phyloP scores from a whole-genome alignment of 2,797 vertebrate species.

The Enteromius treurensis region DNA sequence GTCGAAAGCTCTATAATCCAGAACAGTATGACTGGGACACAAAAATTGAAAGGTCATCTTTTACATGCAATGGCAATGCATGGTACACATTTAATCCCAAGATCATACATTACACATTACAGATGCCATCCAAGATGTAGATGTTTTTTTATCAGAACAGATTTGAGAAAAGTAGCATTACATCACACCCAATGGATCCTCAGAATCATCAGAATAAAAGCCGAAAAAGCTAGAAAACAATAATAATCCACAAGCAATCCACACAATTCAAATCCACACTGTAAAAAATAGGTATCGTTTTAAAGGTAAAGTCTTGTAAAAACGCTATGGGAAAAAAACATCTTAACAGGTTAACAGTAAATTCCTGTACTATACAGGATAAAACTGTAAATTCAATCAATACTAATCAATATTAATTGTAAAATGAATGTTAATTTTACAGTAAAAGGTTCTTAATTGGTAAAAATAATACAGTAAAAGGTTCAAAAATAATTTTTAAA shows the following conservation, averaged over 20 bases:
- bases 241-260: not conserved
- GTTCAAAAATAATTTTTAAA: too few relatives aligned
- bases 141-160: not conserved
- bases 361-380: too few relatives aligned
- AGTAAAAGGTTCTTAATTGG: too few relatives aligned
- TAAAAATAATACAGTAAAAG: too few relatives aligned
- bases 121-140: not conserved
- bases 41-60: not conserved
- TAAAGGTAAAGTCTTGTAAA: too few relatives aligned
- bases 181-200: not conserved
- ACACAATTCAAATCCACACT: too few relatives aligned
- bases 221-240: not conserved
- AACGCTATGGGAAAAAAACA: too few relatives aligned
- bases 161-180: not conserved
- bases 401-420: too few relatives aligned
- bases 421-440: too few relatives aligned
- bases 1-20: not conserved
- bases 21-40: not conserved
- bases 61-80: not conserved
- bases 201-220: not conserved
- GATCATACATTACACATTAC: not conserved
- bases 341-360: too few relatives aligned
- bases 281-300: too few relatives aligned
- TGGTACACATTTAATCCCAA: not conserved
- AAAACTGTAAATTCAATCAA: too few relatives aligned